phyloP scores from a whole-genome alignment of 2,113 vertebrate species.

The Marmota monax region DNA sequence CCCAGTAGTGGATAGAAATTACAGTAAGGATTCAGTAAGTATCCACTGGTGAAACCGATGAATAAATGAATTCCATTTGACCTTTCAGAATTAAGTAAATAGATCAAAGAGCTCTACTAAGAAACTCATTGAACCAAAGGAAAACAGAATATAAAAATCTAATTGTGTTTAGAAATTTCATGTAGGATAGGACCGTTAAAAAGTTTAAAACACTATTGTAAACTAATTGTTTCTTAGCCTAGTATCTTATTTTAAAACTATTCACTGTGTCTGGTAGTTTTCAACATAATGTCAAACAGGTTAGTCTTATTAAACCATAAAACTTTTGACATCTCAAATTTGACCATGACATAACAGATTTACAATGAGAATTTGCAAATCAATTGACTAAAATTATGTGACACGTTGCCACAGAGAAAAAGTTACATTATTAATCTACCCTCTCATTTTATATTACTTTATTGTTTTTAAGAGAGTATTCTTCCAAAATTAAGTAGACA shows the following conservation, averaged over 20 bases:
- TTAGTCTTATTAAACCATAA: not conserved
- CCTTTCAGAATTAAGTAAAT: not conserved
- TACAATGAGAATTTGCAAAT: not conserved
- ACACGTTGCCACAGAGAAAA: not conserved
- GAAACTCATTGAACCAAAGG: not conserved
- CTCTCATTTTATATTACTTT: not conserved
- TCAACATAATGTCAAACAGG: not conserved
- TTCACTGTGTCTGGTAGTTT: not conserved
- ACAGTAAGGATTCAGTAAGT: not conserved
- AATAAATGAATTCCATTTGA: constrained; percentile 7
- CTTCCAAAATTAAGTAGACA: constrained; percentile 53
- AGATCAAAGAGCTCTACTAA: not conserved
- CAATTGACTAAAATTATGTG: not conserved
- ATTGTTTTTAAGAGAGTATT: not conserved
- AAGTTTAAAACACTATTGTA: not conserved
- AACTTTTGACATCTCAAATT: not conserved
- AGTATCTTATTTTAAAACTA: not conserved
- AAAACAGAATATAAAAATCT: constrained; percentile 9
- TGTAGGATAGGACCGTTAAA: not conserved
- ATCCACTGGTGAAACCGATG: not conserved
- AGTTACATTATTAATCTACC: not conserved
- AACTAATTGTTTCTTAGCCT: not conserved
- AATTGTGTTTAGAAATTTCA: constrained; percentile 9
- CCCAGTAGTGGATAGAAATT: not conserved
- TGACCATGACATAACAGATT: not conserved